These are phyloP conservation scores for Aulostomus chinensis DNA, from an alignment of 2,797 vertebrate genomes.

Conservation along the genomic window DNA sequence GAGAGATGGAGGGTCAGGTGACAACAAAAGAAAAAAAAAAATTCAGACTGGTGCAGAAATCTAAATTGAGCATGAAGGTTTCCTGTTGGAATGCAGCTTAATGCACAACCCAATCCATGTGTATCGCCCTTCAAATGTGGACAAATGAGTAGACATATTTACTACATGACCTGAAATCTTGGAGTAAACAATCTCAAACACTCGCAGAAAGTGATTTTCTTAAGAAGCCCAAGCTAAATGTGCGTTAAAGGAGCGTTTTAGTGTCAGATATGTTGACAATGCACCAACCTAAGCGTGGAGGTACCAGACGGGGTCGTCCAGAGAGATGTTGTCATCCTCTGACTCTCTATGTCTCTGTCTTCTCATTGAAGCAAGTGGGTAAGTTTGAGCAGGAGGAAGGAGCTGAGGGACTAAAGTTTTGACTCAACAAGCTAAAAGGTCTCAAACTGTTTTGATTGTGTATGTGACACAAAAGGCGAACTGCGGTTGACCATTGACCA, in stretches of 20 bases:
- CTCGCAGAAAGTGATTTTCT: no score
- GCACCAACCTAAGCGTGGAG: slow-evolving; percentile 1
- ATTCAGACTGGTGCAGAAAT: no score
- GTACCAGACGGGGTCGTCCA: slow-evolving; percentile 11
- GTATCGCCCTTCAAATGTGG: no score
- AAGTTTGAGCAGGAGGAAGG: slow-evolving; percentile 15
- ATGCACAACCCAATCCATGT: no score
- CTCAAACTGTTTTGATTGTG: slow-evolving; percentile 78
- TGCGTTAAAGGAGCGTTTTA: background rate
- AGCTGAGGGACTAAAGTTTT: slow-evolving; percentile 74
- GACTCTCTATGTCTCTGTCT: slow-evolving; percentile 13
- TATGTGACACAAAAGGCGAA: slow-evolving; percentile 66
- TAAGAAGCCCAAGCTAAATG: no score
- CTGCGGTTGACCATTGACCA: slow-evolving; percentile 59
- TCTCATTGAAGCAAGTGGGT: slow-evolving; percentile 14
- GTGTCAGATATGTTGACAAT: slow-evolving; percentile 25
- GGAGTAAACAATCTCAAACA: no score
- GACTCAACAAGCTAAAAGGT: slow-evolving; percentile 74
- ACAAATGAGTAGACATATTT: no score
- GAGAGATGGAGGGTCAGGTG: no score
- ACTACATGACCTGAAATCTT: no score
- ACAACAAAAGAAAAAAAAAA: no score
- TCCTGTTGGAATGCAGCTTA: no score
- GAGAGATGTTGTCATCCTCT: slow-evolving; percentile 21
- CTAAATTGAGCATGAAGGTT: no score